Base-by-base conservation (phyloP, 2,797 vertebrate genomes). In the Enteromius argenteus region DNA sequence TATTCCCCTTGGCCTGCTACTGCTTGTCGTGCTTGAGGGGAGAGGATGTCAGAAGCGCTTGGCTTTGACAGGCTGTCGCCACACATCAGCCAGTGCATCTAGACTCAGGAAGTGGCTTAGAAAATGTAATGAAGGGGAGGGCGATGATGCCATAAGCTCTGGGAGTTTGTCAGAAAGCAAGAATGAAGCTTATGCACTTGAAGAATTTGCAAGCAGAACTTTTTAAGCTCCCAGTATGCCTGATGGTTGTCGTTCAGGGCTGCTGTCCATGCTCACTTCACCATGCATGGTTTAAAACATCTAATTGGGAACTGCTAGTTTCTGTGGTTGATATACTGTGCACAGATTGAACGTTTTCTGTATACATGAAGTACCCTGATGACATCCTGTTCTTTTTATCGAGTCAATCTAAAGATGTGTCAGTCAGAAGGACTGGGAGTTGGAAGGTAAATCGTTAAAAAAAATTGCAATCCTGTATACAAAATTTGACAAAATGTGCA, bases 1-100 rank as follows among this genome's bases (percentile, higher is more conserved):
- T 79, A 79, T 62, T 84, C 88, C 84, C 86, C 73, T 67, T n/a
- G 66, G 86, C 84, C 58, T 75, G 81, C 71, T 84, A 62, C 84
- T 86, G 83, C 83, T 84, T 77, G 74, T 53, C 78, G 51, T 81
- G 30, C 82, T 74, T 21, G 49, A 79, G 77, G 72, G 56, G 78
- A 81, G 68, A 73, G 81, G 83, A 78, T 86, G 89, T 90, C 81
- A 64, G 83, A 87, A 85, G 72, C 79, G 64, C 84, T 85, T 76
- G 42, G 10, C 66, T 87, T 76, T 87, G 89, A 88, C 89, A 80
- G 62, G 46, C 83, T 87, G 87, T 88, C 85, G 60, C 68, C 49
- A 79, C 83, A 86, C 66, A 87, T 87, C 86, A 88, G 84, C 56
- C 32, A 27, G 39, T 15, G 72, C 46, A 44, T 32, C 84, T 49